Evolutionary conservation across 2,797 vertebrate species (phyloP).

Genomic region (Setipinna tenuifilis): DNA sequence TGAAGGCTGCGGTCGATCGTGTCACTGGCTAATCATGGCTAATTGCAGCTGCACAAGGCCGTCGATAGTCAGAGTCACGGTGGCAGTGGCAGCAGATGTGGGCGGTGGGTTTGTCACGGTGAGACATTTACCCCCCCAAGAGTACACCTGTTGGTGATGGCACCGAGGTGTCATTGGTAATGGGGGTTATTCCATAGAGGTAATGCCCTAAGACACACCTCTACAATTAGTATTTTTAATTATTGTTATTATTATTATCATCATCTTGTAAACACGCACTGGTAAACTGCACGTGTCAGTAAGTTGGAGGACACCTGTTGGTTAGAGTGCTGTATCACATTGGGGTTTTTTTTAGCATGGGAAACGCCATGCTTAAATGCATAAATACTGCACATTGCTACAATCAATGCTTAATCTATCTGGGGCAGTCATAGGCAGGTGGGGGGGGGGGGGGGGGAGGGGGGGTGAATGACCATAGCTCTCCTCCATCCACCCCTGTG

Average conservation of each 20-base stretch:
- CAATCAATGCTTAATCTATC: background rate
- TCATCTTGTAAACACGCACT: no score
- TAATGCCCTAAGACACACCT: background rate
- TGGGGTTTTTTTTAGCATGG: background rate
- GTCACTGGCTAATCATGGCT: background rate
- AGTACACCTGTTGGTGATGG: background rate
- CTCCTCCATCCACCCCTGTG: no score
- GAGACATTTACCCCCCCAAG: background rate
- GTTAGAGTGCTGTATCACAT: no score
- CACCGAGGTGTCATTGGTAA: background rate
- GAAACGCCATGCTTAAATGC: background rate
- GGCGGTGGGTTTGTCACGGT: background rate
- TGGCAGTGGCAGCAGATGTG: background rate
- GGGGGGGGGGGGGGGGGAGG: no score
- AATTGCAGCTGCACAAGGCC: background rate
- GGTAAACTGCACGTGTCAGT: no score
- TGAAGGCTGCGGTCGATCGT: background rate
- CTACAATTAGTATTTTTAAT: no score
- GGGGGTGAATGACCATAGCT: no score
- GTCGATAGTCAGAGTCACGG: background rate
- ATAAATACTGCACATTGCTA: background rate
- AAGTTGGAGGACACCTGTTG: no score
- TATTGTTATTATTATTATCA: no score
- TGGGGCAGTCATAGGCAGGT: no score
- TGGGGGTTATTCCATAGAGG: background rate